A percentile compares a stretch with the other conserved stretches of the same genome.
Evolutionary conservation across 1,140 invertebrate genomes (phyloP).

Genomic region (Drosophila albomicans): DNA sequence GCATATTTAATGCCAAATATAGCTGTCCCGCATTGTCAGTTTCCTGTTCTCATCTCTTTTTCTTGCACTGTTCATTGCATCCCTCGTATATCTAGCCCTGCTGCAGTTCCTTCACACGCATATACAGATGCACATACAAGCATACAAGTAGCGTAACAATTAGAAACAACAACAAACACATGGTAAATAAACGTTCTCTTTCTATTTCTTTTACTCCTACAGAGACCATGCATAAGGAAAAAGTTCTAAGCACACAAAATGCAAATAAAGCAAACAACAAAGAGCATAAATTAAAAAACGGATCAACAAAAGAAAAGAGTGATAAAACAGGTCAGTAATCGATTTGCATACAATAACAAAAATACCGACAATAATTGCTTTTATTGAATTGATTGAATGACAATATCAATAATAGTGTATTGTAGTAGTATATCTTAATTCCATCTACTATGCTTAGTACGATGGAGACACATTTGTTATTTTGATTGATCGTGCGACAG

Average conservation of each 20-base stretch:
- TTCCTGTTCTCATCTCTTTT: slow-evolving; percentile 37
- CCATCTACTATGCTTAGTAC: slow-evolving; percentile 20
- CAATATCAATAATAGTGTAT: slow-evolving; percentile 2
- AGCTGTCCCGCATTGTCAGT: not conserved
- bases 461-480: slow-evolving; percentile 5
- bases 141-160: not conserved
- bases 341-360: slow-evolving; percentile 20
- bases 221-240: slow-evolving; percentile 79
- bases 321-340: slow-evolving; percentile 78
- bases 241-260: slow-evolving; percentile 69
- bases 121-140: not conserved
- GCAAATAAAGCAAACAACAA: slow-evolving; percentile 65
- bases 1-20: slow-evolving; percentile 9
- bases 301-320: slow-evolving; percentile 72
- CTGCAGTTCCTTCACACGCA: not conserved
- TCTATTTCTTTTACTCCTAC: slow-evolving; percentile 53
- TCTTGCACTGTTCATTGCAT: slow-evolving; percentile 25
- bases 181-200: not conserved
- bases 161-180: slow-evolving; percentile 7
- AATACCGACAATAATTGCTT: slow-evolving; percentile 1
- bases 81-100: slow-evolving; percentile 21
- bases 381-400: slow-evolving; percentile 14
- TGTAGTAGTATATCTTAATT: slow-evolving; percentile 12
- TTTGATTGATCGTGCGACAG: slow-evolving; percentile 33
- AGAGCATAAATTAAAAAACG: slow-evolving; percentile 74